Evolutionary conservation across 2,888 invertebrate genomes (phyloP), one percentile per base, ranked within the genome.

Genomic region (Atethmia centrago): DNA sequence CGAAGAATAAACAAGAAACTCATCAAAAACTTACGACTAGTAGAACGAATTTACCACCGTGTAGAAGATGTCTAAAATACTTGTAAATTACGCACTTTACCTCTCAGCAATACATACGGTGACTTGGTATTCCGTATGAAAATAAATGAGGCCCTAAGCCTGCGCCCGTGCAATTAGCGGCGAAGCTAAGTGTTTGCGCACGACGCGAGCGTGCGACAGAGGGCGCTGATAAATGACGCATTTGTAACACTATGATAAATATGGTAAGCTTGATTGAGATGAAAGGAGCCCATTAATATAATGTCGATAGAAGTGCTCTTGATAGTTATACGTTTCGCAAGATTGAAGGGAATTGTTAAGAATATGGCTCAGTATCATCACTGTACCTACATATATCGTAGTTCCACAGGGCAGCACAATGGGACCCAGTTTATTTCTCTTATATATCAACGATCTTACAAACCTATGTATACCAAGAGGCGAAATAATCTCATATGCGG

Each of bases 141-240:
- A 86, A 88, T 84, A 84, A 84, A 87, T 85, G 85, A 77, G 74
- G 55, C 71, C 71, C 72, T 62, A 53, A 74, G 74, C 82, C 67
- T 84, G 83, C 82, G 77, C 76, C 71, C 69, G 79, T 74, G 87
- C 87, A 87, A 87, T 87, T 87, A 87, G 88, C 76, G 73, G 67
- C 63, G 80, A 71, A 73, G 83, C 75, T 87, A 86, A 87, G 87
- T 84, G 86, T 87, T 87, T 81, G 82, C 36, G 86, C 87, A 87
- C 88, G 88, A 86, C 73, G 64, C 73, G 53, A 79, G 65, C 71
- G 73, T 69, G 70, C 84, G 81, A 82, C 81, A 73, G 69, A 87
- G 76, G 79, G 71, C 71, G 65, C 73, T 85, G 81, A 86, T 86
- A 83, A 80, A 87, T 83, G 70, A 78, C 75, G 70, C 80, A 81